These are phyloP conservation scores for Ammodramus savannarum DNA, from an alignment of 2,113 vertebrate genomes.

Conservation along the genomic window DNA sequence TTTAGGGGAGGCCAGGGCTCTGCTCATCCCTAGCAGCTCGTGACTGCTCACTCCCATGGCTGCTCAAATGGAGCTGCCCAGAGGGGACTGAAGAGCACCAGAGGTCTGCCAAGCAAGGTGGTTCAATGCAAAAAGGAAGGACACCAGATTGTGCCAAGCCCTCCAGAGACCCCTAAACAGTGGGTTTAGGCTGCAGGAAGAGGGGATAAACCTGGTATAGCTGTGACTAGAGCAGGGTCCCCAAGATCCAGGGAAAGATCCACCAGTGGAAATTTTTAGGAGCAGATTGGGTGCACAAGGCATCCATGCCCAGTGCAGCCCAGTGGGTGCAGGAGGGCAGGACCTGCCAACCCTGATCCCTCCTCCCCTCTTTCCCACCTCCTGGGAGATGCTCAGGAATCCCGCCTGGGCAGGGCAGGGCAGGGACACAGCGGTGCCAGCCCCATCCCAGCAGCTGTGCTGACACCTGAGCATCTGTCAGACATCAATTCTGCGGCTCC, in stretches of 20 bases:
- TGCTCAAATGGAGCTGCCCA: accelerated
- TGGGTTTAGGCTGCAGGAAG: background rate
- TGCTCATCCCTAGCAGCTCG: accelerated
- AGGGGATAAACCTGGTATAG: background rate
- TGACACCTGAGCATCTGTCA: background rate
- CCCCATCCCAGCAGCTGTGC: background rate
- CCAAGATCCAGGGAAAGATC: background rate
- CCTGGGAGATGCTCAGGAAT: background rate
- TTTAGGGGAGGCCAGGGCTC: background rate
- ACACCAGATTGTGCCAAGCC: background rate
- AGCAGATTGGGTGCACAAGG: background rate
- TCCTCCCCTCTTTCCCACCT: background rate
- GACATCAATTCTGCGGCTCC: background rate
- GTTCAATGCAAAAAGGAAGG: background rate
- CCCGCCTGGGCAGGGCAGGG: background rate
- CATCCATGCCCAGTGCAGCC: background rate
- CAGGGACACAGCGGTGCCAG: background rate
- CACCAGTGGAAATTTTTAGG: background rate
- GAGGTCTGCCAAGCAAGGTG: background rate
- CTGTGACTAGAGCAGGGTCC: background rate
- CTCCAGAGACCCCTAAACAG: background rate
- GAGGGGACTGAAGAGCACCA: background rate
- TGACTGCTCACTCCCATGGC: accelerated
- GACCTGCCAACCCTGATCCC: background rate
- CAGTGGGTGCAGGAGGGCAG: accelerated